These are phyloP conservation scores for Sebastiscus albofasciatus DNA, from an alignment of 2,797 vertebrate genomes.

Conservation along the genomic window DNA sequence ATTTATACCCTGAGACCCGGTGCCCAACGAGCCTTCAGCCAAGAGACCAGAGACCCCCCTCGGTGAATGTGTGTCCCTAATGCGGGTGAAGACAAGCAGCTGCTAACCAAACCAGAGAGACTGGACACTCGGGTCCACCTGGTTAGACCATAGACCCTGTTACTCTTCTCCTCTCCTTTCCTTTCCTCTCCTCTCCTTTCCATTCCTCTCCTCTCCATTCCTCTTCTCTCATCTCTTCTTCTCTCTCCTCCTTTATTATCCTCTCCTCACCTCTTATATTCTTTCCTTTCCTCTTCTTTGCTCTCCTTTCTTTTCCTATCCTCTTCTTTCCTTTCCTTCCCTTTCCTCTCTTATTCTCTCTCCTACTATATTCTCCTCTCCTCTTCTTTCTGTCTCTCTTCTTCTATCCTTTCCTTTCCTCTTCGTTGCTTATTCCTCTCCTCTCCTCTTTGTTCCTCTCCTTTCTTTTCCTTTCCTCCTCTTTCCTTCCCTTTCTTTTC, in stretches of 20 bases:
- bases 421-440: neutral
- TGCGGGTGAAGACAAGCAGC: slow-evolving; percentile 11
- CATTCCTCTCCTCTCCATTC: too few species aligned
- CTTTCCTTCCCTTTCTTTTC: neutral
- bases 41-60: slow-evolving; percentile 4
- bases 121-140: slow-evolving; percentile 41
- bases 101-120: slow-evolving; percentile 36
- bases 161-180: neutral
- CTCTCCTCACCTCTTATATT: neutral
- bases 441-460: neutral
- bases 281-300: slow-evolving; percentile 16
- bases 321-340: neutral
- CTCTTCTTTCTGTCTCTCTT: neutral
- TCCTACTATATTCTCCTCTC: neutral
- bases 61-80: neutral
- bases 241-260: neutral
- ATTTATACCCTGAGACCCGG: slow-evolving; percentile 54
- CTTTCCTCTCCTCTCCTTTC: slow-evolving; percentile 18
- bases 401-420: slow-evolving; percentile 18
- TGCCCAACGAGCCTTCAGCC: slow-evolving; percentile 13
- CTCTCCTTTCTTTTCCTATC: neutral
- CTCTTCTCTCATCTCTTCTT: neutral
- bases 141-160: slow-evolving; percentile 4
- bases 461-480: neutral
- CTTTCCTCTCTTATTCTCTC: neutral